Percentiles rank a stretch among this genome's conserved stretches.
phyloP scores from a whole-genome alignment of 2,113 vertebrate species.

The Pelusios castaneus region DNA sequence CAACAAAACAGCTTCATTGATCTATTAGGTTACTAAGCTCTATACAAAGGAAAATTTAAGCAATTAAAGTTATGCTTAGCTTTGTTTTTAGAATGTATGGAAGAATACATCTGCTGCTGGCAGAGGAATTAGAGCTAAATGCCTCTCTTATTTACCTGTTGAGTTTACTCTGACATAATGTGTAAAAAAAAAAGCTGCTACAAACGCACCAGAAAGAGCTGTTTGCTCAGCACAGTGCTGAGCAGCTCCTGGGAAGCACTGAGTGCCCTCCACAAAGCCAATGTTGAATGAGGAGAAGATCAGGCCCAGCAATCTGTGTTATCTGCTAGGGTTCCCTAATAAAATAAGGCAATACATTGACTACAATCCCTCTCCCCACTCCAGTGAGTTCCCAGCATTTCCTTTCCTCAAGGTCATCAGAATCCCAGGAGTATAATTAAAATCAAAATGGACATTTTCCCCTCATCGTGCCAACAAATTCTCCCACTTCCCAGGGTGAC shows the following conservation, averaged over 20 bases:
- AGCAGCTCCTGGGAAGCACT: accelerated
- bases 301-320: neutral
- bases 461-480: neutral
- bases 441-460: conserved; percentile 26
- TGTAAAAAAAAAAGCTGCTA: neutral
- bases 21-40: neutral
- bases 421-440: conserved; percentile 33
- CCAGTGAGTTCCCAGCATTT: conserved; percentile 1
- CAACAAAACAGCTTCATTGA: neutral
- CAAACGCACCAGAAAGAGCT: neutral
- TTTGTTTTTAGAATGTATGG: neutral
- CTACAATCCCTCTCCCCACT: conserved; percentile 22
- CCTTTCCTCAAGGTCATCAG: conserved; percentile 26
- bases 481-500: conserved; percentile 1
- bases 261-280: accelerated
- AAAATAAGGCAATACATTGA: conserved; percentile 4
- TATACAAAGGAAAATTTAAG: neutral
- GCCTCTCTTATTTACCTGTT: neutral
- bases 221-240: neutral
- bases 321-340: neutral
- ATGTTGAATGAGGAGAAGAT: neutral
- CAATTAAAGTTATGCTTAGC: accelerated
- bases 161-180: neutral
- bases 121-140: no score
- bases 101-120: neutral